Evolutionary conservation across 2,888 invertebrate species (phyloP).

Genomic region (Lepeophtheirus nordmannii): DNA sequence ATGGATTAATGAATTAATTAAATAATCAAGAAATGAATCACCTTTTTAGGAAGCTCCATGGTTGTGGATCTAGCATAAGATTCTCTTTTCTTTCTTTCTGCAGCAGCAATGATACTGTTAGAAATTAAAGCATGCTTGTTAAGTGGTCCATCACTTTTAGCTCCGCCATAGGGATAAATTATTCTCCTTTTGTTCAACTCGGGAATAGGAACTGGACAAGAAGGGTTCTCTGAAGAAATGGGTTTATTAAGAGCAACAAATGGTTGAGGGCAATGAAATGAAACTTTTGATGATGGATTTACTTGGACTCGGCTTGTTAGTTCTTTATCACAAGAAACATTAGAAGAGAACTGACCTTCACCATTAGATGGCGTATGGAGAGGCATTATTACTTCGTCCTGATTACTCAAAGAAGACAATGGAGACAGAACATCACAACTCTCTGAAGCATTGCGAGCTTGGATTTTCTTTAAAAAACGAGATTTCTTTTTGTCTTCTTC

Average conservation of each 20-base stretch:
- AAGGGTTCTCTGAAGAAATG: neutral
- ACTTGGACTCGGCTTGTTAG: neutral
- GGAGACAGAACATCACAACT: constrained; percentile 5
- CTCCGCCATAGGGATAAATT: constrained; percentile 23
- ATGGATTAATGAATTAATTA: too few relatives aligned
- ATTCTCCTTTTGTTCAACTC: constrained; percentile 17
- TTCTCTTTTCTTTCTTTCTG: constrained; percentile 22
- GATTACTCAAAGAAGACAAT: neutral
- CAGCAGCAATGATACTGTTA: constrained; percentile 24
- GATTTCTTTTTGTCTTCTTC: constrained; percentile 11
- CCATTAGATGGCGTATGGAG: neutral
- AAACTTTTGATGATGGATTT: constrained; percentile 4
- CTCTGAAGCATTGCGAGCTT: neutral
- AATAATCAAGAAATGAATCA: neutral
- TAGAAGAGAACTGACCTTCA: neutral
- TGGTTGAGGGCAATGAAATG: neutral
- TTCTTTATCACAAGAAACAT: neutral
- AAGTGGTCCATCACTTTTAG: constrained; percentile 23
- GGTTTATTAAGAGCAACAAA: neutral
- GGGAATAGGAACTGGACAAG: constrained; percentile 4
- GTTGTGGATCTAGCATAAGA: constrained; percentile 11
- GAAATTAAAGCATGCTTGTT: constrained; percentile 24
- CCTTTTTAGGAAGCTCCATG: constrained; percentile 23
- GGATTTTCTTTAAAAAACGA: constrained; percentile 6
- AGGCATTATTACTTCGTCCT: neutral